These are phyloP conservation scores for Lacerta viridis DNA, from an alignment of 2,797 vertebrate species.

Conservation along the genomic window DNA sequence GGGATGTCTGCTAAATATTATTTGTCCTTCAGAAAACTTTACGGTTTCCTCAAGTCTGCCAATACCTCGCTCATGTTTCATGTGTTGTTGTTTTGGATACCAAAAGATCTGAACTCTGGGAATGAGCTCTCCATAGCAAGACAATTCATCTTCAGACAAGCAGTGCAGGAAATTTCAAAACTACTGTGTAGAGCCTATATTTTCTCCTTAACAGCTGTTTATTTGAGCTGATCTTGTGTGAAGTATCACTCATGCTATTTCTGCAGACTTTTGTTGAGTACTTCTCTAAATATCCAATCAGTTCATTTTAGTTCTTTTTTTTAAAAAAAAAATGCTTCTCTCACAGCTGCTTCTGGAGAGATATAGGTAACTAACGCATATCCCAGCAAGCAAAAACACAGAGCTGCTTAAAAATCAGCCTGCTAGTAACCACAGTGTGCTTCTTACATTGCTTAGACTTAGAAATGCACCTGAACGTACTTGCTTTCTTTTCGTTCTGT, in stretches of 20 bases:
- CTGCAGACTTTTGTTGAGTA: not conserved
- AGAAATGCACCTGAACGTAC: not conserved
- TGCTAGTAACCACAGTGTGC: not conserved
- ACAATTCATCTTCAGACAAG: not conserved
- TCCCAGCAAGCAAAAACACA: not conserved
- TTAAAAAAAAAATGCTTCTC: not conserved
- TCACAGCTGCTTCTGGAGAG: too few species aligned
- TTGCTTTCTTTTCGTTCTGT: not conserved
- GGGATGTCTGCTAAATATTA: not conserved
- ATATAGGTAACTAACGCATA: not conserved
- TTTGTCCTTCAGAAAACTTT: not conserved
- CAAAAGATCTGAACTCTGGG: not conserved
- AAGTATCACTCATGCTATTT: not conserved
- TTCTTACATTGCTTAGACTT: not conserved
- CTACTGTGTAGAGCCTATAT: not conserved
- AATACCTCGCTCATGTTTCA: not conserved
- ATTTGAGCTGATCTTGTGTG: not conserved
- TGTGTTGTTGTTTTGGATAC: not conserved
- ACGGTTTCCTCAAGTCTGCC: not conserved
- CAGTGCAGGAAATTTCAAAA: not conserved
- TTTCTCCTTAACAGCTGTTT: not conserved
- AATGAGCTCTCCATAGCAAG: not conserved
- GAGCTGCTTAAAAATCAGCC: not conserved
- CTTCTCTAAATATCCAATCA: not conserved
- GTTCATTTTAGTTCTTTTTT: not conserved